A percentile compares a stretch with the other conserved stretches of the same genome.
These are phyloP conservation scores for Amniataba percoides DNA, from an alignment of 2,797 vertebrate genomes.

Conservation along the genomic window DNA sequence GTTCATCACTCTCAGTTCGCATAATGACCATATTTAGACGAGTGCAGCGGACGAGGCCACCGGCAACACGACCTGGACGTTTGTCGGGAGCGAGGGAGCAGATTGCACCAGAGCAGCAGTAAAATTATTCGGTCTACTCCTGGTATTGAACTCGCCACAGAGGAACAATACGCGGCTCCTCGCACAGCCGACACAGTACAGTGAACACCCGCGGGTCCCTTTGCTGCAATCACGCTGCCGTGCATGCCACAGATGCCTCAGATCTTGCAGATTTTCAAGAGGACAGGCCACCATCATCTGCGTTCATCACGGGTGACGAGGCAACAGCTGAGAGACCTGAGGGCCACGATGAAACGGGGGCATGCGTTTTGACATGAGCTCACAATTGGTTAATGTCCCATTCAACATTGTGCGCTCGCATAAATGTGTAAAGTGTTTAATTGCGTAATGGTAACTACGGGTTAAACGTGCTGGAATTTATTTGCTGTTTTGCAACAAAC, in stretches of 20 bases:
- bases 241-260: conserved; percentile 53
- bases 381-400: not conserved
- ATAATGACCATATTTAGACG: conserved; percentile 82
- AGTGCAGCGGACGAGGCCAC: conserved; percentile 29
- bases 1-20: conserved; percentile 67
- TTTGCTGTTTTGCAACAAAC: conserved; percentile 58
- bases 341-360: conserved; percentile 27
- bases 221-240: conserved; percentile 10
- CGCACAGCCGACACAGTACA: conserved; percentile 38
- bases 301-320: conserved; percentile 10
- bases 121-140: conserved; percentile 54
- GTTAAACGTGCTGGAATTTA: conserved; percentile 29
- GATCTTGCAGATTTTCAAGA: conserved; percentile 20
- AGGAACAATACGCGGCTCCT: conserved; percentile 44
- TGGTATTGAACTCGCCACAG: conserved; percentile 23
- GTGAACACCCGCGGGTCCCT: conserved; percentile 22
- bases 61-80: conserved; percentile 19
- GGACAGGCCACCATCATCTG: conserved; percentile 20
- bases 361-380: conserved; percentile 26
- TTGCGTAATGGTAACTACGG: conserved; percentile 9
- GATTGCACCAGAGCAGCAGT: conserved; percentile 16
- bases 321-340: conserved; percentile 50
- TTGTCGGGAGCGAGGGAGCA: not conserved
- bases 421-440: not conserved
- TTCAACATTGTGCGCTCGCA: not conserved